Evolutionary conservation across 2,113 vertebrate genomes (phyloP).

Genomic region (Aplodontia rufa): DNA sequence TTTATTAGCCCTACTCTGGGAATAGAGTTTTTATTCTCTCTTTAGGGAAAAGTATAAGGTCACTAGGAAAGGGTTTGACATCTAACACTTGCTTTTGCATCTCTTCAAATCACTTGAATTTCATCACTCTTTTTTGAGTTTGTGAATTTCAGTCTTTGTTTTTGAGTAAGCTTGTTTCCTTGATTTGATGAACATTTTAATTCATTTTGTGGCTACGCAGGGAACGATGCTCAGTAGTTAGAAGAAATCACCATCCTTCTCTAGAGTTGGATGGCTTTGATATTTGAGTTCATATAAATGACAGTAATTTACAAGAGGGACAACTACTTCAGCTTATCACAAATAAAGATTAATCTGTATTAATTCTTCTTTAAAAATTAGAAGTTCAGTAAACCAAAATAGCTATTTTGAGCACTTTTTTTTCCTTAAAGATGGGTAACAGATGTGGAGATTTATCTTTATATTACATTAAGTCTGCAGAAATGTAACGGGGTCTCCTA

Average conservation of each 20-base stretch:
- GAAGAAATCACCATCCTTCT: neutral
- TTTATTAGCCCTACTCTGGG: neutral
- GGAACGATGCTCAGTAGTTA: neutral
- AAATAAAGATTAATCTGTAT: neutral
- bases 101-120: neutral
- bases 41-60: neutral
- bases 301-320: neutral
- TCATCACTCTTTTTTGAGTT: neutral
- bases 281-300: neutral
- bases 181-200: neutral
- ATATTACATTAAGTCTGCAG: neutral
- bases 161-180: neutral
- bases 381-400: neutral
- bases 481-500: neutral
- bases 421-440: neutral
- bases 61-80: neutral
- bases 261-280: neutral
- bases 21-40: neutral
- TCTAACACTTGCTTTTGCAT: neutral
- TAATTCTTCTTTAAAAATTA: neutral
- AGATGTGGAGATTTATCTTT: neutral
- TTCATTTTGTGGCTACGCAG: neutral
- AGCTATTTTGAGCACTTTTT: neutral
- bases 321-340: neutral
- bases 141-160: neutral